A percentile compares a stretch with the other conserved stretches of the same genome.
Conservation (phyloP, 2,797 vertebrate species). For the Rachycentron canadum region DNA sequence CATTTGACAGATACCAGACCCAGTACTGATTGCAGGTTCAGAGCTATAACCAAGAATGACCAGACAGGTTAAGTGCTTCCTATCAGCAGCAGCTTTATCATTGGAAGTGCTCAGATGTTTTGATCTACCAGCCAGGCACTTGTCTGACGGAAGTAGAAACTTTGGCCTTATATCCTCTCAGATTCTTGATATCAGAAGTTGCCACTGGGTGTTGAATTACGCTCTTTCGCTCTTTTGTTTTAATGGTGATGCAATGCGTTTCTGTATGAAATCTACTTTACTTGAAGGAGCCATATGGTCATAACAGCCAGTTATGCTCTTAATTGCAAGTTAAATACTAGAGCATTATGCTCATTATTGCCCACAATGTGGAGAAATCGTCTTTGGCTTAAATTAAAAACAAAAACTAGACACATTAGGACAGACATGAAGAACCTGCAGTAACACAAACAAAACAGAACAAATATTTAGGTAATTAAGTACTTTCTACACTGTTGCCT, state of each 20-base stretch:
- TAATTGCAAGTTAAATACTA: not conserved
- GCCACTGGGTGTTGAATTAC: constrained; percentile 3
- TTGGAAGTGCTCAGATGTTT: constrained; percentile 62
- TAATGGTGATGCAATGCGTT: not conserved
- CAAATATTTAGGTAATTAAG: not conserved
- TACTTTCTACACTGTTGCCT: not conserved
- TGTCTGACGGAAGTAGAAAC: constrained; percentile 41
- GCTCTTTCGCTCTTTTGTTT: not conserved
- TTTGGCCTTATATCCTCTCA: constrained; percentile 15
- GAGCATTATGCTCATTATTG: not conserved
- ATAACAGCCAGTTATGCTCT: not conserved
- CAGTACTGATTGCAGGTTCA: constrained; percentile 75
- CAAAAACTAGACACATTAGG: not conserved
- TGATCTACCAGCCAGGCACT: constrained; percentile 66
- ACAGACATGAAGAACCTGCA: not conserved
- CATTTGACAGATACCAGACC: constrained; percentile 79
- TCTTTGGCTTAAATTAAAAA: not conserved
- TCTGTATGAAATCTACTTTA: not conserved
- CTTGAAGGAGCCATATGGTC: not conserved
- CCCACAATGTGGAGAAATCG: not conserved
- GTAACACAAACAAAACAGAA: not conserved
- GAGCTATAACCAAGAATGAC: constrained; percentile 69
- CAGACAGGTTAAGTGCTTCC: constrained; percentile 80
- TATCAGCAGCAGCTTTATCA: constrained; percentile 80
- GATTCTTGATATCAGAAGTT: constrained; percentile 20